These are phyloP conservation scores for Battus philenor DNA, from an alignment of 1,140 invertebrate genomes.

Conservation along the genomic window DNA sequence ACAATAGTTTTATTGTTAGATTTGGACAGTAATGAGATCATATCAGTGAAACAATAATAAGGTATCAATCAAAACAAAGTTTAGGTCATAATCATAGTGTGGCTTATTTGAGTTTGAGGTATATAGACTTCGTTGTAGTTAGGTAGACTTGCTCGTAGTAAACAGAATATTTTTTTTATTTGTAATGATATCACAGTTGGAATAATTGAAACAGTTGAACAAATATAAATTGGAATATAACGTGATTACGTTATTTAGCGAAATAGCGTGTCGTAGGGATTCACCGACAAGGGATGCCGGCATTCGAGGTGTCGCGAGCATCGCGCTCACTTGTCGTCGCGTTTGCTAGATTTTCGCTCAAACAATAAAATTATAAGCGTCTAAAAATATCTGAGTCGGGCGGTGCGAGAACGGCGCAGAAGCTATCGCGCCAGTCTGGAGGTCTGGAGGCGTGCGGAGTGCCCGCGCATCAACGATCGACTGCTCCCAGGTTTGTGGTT, in stretches of 20 bases:
- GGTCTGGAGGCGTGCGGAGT: slow-evolving; percentile 54
- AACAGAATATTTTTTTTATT: too few species aligned
- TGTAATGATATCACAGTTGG: too few species aligned
- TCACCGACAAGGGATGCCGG: slow-evolving; percentile 29
- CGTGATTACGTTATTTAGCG: slow-evolving; percentile 29
- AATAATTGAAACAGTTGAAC: too few species aligned
- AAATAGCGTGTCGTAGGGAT: slow-evolving; percentile 28
- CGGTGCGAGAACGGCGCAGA: slow-evolving; percentile 22
- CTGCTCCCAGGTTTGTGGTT: slow-evolving; percentile 51
- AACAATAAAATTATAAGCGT: slow-evolving; percentile 74
- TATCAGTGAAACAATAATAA: too few species aligned
- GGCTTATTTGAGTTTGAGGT: too few species aligned
- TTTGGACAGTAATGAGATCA: too few species aligned
- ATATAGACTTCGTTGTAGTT: too few species aligned
- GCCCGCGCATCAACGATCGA: slow-evolving; percentile 41
- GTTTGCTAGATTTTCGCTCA: slow-evolving; percentile 59
- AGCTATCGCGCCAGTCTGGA: slow-evolving; percentile 41
- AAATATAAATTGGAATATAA: too few species aligned
- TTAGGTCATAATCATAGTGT: too few species aligned
- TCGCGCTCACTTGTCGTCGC: slow-evolving; percentile 62
- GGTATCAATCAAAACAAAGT: too few species aligned
- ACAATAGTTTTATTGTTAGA: too few species aligned
- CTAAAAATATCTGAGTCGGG: slow-evolving; percentile 56
- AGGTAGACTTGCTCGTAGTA: too few species aligned
- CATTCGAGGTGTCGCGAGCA: slow-evolving; percentile 53